phyloP scores from a whole-genome alignment of 2,113 vertebrate genomes.

The Argyrosomus japonicus region DNA sequence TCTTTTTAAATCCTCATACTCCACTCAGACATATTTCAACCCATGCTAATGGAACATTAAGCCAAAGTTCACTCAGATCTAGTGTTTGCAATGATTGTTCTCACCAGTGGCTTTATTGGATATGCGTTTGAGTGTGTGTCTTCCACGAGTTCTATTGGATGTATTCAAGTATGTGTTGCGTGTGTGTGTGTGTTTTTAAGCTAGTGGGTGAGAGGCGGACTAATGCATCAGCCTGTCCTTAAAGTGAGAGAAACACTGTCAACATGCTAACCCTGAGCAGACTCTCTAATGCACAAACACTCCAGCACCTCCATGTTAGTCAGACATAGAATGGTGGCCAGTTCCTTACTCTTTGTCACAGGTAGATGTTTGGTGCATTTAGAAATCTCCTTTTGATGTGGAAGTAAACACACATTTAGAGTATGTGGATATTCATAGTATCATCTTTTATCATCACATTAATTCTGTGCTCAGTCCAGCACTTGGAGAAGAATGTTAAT shows the following conservation, averaged over 20 bases:
- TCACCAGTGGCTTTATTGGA: constrained; percentile 52
- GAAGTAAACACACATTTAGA: constrained; percentile 12
- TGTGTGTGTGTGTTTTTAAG: constrained; percentile 44
- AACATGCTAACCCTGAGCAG: constrained; percentile 43
- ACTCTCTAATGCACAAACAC: constrained; percentile 56
- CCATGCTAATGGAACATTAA: constrained; percentile 74
- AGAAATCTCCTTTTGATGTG: constrained; percentile 26
- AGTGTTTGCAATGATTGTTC: constrained; percentile 60
- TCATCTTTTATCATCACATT: background rate
- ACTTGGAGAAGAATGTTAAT: background rate
- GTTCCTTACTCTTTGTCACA: constrained; percentile 13
- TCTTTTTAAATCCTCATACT: constrained; percentile 44
- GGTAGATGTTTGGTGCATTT: constrained; percentile 18
- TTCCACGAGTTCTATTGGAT: constrained; percentile 24
- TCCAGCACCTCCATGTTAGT: constrained; percentile 33
- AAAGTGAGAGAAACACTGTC: constrained; percentile 53
- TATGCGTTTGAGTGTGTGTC: constrained; percentile 38
- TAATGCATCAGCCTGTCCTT: constrained; percentile 64
- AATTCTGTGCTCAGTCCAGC: background rate
- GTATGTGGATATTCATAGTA: background rate
- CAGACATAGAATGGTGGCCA: constrained; percentile 10
- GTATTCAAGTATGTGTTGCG: constrained; percentile 25
- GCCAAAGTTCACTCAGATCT: constrained; percentile 61
- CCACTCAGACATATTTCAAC: constrained; percentile 55
- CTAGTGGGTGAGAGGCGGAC: constrained; percentile 63